Percentiles rank a stretch among this genome's conserved stretches.
Evolutionary conservation across 2,888 invertebrate species (phyloP).

Genomic region (Caenorhabditis japonica): DNA sequence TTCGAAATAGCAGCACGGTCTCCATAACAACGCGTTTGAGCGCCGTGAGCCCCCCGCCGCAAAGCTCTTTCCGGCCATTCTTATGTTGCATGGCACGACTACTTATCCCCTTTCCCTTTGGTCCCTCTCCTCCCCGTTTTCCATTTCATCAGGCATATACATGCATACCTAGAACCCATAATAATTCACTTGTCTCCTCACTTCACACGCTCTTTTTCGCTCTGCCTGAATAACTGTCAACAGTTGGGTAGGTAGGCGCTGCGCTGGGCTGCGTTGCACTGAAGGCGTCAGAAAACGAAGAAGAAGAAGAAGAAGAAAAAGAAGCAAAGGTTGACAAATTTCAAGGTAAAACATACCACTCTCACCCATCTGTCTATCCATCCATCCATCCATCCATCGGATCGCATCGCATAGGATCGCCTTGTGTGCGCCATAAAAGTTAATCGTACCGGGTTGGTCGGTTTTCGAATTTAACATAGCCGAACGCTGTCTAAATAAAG

Average conservation of each 20-base stretch:
- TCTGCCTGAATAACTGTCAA: constrained; percentile 47
- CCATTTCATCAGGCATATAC: neutral
- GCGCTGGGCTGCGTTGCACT: no score
- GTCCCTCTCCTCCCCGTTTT: constrained; percentile 15
- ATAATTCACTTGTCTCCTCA: constrained; percentile 11
- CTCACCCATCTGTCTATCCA: constrained; percentile 29
- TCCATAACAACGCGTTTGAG: constrained; percentile 37
- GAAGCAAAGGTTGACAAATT: constrained; percentile 42
- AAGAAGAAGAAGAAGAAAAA: no score
- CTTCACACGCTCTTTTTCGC: constrained; percentile 12
- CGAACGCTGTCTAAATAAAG: neutral
- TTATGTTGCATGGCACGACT: constrained; percentile 35
- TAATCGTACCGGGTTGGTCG: constrained; percentile 25
- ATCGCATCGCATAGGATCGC: neutral
- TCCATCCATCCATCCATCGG: constrained; percentile 23
- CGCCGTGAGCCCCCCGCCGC: constrained; percentile 19
- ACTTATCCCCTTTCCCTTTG: constrained; percentile 22
- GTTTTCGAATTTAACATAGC: constrained; percentile 1
- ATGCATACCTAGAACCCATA: neutral
- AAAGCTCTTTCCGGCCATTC: constrained; percentile 3
- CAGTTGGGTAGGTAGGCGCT: neutral
- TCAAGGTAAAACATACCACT: constrained; percentile 52
- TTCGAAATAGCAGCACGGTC: constrained; percentile 28
- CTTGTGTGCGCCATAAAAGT: constrained; percentile 36
- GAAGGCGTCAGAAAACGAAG: no score